Conservation (phyloP, 2,113 vertebrate genomes). For the Genyomyrus donnyi region DNA sequence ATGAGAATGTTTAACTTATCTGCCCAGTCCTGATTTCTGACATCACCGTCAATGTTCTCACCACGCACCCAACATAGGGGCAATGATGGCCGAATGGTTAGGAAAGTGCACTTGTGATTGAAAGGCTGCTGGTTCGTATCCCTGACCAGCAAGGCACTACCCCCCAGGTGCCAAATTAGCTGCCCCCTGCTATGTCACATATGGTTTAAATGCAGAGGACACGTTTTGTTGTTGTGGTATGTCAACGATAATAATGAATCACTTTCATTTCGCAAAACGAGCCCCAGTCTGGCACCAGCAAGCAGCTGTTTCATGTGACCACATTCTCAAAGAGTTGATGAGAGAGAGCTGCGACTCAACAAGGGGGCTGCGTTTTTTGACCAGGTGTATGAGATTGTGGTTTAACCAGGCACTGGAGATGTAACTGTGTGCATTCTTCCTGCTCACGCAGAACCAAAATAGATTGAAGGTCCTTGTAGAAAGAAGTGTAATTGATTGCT, state of each 20-base stretch:
- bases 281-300: background rate
- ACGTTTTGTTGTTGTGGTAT: background rate
- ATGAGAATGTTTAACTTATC: background rate
- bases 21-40: background rate
- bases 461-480: background rate
- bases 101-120: background rate
- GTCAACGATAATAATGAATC: background rate
- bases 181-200: background rate
- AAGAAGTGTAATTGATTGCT: background rate
- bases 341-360: background rate
- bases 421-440: background rate
- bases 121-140: background rate
- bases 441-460: background rate
- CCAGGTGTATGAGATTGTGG: background rate
- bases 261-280: background rate
- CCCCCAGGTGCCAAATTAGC: background rate
- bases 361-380: background rate
- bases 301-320: background rate
- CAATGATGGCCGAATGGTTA: background rate
- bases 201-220: background rate
- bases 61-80: too few relatives aligned
- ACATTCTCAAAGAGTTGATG: background rate
- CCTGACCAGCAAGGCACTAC: background rate
- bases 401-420: background rate
- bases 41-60: background rate